Evolutionary conservation across 2,888 invertebrate genomes (phyloP).

Genomic region (Philereme transversata): DNA sequence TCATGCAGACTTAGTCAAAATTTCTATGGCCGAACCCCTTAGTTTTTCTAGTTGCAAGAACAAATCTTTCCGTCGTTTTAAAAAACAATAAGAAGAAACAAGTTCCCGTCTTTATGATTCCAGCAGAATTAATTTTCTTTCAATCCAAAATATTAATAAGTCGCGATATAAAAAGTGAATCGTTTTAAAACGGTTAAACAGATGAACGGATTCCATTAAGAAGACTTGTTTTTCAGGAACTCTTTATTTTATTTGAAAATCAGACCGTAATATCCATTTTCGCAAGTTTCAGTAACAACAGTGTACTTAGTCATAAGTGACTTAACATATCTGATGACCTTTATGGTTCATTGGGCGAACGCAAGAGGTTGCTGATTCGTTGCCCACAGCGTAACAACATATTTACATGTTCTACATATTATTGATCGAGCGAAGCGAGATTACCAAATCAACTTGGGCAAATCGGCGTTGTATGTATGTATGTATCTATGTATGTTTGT

Average conservation of each 20-base stretch:
- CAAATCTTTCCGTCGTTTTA: neutral
- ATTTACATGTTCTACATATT: neutral
- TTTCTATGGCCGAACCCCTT: neutral
- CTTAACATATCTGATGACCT: no score
- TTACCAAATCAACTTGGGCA: no score
- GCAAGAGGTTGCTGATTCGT: no score
- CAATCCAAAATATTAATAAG: slow-evolving; percentile 39
- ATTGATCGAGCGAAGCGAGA: no score
- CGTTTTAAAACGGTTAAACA: slow-evolving; percentile 44
- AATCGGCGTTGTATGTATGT: no score
- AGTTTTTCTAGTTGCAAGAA: neutral
- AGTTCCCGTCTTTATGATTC: slow-evolving; percentile 14
- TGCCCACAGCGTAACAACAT: no score
- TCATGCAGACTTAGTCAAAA: neutral
- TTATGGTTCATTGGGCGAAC: no score
- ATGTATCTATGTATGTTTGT: no score
- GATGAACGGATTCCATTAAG: slow-evolving; percentile 43
- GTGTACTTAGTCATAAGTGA: no score
- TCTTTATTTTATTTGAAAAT: slow-evolving; percentile 15
- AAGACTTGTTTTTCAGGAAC: slow-evolving; percentile 22
- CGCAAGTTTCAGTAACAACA: no score
- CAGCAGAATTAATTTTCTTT: slow-evolving; percentile 28
- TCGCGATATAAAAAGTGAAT: slow-evolving; percentile 40
- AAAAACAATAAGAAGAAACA: slow-evolving; percentile 7
- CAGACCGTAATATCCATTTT: no score